phyloP scores from a whole-genome alignment of 2,113 vertebrate species.

The Melierax canorus region DNA sequence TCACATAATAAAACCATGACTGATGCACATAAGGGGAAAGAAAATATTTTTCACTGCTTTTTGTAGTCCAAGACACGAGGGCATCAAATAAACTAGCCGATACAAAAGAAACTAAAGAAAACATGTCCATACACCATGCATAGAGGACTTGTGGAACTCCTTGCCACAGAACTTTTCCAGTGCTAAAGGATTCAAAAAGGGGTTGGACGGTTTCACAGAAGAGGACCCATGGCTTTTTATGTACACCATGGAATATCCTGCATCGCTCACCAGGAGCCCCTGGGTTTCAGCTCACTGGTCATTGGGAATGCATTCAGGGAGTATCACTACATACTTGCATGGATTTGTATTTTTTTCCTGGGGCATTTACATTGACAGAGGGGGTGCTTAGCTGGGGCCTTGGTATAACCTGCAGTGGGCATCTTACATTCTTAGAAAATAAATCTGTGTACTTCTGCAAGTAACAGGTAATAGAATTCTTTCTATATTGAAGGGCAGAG shows the following conservation, averaged over 20 bases:
- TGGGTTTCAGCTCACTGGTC: background rate
- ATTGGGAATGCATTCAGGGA: background rate
- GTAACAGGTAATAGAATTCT: background rate
- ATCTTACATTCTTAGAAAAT: background rate
- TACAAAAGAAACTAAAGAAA: background rate
- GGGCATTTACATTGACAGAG: background rate
- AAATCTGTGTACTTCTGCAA: background rate
- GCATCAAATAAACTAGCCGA: background rate
- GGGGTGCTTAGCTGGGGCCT: background rate
- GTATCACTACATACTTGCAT: background rate
- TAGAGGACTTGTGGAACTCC: background rate
- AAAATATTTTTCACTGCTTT: background rate
- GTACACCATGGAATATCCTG: background rate
- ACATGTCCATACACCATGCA: rapidly evolving
- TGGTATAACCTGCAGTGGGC: background rate
- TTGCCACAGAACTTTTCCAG: background rate
- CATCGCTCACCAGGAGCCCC: background rate
- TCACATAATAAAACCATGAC: background rate
- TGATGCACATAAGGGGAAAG: background rate
- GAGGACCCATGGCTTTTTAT: background rate
- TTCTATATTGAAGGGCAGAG: background rate
- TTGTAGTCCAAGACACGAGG: background rate
- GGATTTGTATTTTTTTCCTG: background rate
- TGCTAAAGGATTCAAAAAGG: background rate
- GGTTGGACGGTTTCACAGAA: rapidly evolving